A percentile compares a stretch with the other conserved stretches of the same genome.
Evolutionary conservation across 1,140 invertebrate species (phyloP).

Genomic region (Drosophila pectinifera): DNA sequence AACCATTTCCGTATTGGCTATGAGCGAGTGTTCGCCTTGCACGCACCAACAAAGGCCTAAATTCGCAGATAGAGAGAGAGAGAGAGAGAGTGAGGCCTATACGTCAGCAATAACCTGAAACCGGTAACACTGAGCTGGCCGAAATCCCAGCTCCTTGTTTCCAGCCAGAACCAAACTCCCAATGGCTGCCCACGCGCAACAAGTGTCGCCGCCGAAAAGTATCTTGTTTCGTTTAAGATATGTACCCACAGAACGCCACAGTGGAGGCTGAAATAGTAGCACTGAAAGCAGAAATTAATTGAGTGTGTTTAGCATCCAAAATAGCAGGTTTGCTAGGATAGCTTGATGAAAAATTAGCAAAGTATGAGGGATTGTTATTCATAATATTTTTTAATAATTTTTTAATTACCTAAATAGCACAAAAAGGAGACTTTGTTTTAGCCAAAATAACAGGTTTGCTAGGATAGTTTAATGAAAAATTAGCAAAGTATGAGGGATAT

Average conservation of each 20-base stretch:
- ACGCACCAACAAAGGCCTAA: slow-evolving; percentile 29
- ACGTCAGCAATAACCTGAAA: slow-evolving; percentile 31
- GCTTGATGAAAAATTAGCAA: neutral
- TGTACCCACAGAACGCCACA: slow-evolving; percentile 2
- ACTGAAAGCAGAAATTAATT: neutral
- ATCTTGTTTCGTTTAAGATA: slow-evolving; percentile 57
- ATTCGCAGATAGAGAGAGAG: slow-evolving; percentile 38
- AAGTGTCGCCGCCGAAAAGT: slow-evolving; percentile 62
- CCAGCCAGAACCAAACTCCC: slow-evolving; percentile 18
- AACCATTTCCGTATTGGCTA: slow-evolving; percentile 44
- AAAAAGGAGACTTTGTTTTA: too few relatives aligned
- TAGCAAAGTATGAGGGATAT: neutral
- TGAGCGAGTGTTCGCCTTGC: slow-evolving; percentile 14
- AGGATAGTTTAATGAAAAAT: neutral
- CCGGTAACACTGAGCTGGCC: slow-evolving; percentile 29
- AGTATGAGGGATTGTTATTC: neutral
- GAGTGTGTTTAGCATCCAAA: neutral
- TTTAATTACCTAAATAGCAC: too few relatives aligned
- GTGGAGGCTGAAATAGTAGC: too few relatives aligned
- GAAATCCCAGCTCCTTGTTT: slow-evolving; percentile 21
- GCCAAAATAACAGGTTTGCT: neutral
- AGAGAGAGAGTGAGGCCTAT: slow-evolving; percentile 7
- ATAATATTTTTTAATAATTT: too few relatives aligned
- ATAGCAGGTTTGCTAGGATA: neutral
- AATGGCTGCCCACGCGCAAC: slow-evolving; percentile 58